Evolutionary conservation across 1,140 invertebrate species (phyloP).

Genomic region (Aphelenchoides fujianensis): DNA sequence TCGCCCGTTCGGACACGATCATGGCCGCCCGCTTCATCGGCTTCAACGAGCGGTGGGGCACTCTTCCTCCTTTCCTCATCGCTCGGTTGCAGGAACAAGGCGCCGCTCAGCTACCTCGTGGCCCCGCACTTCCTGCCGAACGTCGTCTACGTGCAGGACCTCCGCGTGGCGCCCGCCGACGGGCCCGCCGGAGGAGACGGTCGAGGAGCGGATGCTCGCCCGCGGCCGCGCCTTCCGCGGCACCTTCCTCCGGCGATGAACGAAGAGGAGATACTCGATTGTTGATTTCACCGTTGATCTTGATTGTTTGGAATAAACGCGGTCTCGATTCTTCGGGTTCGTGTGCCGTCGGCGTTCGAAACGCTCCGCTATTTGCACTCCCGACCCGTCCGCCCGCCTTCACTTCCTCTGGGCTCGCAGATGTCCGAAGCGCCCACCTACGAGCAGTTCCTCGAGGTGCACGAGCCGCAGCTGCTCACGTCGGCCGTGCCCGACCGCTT

Average conservation of each 20-base stretch:
- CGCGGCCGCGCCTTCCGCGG: not conserved
- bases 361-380: not conserved
- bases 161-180: not conserved
- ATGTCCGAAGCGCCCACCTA: not conserved
- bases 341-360: not conserved
- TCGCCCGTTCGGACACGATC: not conserved
- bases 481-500: constrained; percentile 72
- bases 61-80: too few species aligned
- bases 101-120: not conserved
- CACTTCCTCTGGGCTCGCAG: too few species aligned
- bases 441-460: constrained; percentile 63
- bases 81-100: not conserved
- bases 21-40: not conserved
- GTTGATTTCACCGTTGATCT: too few species aligned
- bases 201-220: not conserved
- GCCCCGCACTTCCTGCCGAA: not conserved
- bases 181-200: not conserved
- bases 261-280: too few species aligned
- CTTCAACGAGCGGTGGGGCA: not conserved
- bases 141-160: not conserved
- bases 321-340: too few species aligned
- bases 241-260: not conserved
- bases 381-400: too few species aligned
- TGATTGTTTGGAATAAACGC: too few species aligned
- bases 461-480: constrained; percentile 70